Base-by-base conservation (phyloP, 1,140 invertebrate genomes). In the Ruditapes philippinarum region DNA sequence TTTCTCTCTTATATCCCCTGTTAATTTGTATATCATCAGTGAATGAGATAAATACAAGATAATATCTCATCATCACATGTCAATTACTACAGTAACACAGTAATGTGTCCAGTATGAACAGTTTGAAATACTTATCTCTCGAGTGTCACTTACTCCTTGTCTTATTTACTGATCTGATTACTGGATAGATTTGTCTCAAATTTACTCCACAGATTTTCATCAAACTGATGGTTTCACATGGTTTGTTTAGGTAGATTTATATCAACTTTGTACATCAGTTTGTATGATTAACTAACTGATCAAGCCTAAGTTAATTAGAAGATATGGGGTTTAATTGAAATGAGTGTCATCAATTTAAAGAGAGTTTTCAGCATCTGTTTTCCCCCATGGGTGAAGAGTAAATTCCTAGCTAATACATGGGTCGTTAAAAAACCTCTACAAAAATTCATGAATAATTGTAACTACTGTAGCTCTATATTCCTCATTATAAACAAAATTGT, bases 131-230 rank as follows among this genome's bases (percentile, higher is more conserved):
- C 31, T 7, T 70, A 36, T 70, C 33, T 65, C 25, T 38, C 33
- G 14, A 57, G 54, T 70, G 65, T 70, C 65, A 70, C 65, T 70
- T 70, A 22, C 65, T 70, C 65, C 31, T n/a, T 22, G 14, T 17
- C 9, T 11, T 70, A 40, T 70, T 70, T 70, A 38, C 65, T 38
- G 33, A 40, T 70, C 31, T 33, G 74, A 78, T 70, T 70, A 38
- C 65, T 38, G 33, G n/a, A 38, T 22, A 51, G 74, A 78, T 78
- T 78, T 78, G 70, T 78, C 51, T 78, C 74, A 51, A 51, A 78
- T n/a, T 54, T 78, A 22, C 49, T 78, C 49, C 36, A 28, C 45
- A 42, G 40, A 74, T 70, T 14, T n/a, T n/a, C n/a, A n/a, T n/a
- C n/a, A n/a, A n/a, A n/a, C n/a, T n/a, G n/a, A n/a, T n/a, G n/a